Evolutionary conservation across 2,113 vertebrate genomes (phyloP).

Genomic region (Pavo muticus): DNA sequence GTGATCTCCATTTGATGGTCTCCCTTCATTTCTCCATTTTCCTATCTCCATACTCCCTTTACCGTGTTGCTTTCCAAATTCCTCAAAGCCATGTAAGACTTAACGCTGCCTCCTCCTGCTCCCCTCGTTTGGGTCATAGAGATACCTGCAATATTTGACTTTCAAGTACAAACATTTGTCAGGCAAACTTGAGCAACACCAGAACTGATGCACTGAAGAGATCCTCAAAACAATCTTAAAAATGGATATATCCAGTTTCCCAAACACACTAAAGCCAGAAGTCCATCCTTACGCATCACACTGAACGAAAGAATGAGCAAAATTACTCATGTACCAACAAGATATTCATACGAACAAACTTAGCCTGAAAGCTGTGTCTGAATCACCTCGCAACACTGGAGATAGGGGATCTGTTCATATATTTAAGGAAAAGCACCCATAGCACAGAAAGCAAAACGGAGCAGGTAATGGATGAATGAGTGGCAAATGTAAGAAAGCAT

Average conservation of each 20-base stretch:
- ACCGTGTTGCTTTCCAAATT: neutral
- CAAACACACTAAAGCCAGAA: neutral
- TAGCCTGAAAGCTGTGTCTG: neutral
- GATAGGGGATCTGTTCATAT: neutral
- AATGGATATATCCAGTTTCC: neutral
- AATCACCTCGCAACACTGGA: rapidly evolving
- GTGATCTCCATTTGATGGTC: neutral
- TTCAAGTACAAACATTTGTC: neutral
- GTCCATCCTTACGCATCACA: neutral
- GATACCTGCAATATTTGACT: neutral
- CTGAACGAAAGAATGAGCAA: neutral
- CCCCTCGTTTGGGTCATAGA: neutral
- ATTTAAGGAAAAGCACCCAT: neutral
- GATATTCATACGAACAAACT: neutral
- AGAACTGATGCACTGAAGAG: neutral
- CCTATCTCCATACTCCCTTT: neutral
- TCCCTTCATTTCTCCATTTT: neutral
- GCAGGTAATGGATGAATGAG: neutral
- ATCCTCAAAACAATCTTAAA: neutral
- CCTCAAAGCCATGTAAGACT: neutral
- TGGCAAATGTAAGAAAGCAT: neutral
- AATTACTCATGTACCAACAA: neutral
- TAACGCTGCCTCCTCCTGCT: neutral
- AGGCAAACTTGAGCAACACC: neutral
- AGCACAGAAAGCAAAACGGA: neutral